Percentiles rank a stretch among this genome's conserved stretches.
phyloP scores from a whole-genome alignment of 2,113 vertebrate genomes.

The Aspidoscelis tigris region DNA sequence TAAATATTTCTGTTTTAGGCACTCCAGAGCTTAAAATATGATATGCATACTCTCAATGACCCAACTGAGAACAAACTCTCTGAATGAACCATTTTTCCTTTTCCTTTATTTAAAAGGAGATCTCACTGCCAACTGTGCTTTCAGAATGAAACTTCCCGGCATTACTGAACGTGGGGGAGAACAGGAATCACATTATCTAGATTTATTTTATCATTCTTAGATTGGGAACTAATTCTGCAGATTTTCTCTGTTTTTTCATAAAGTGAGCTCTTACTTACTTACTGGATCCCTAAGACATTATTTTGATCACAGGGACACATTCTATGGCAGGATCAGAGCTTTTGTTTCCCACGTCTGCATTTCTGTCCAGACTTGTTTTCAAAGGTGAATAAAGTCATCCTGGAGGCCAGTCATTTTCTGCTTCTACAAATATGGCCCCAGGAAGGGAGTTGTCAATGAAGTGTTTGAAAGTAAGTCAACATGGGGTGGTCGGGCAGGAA shows the following conservation, averaged over 20 bases:
- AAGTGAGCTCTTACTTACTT: neutral
- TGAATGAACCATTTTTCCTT: slow-evolving; percentile 46
- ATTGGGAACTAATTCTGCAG: neutral
- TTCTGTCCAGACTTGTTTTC: too few relatives aligned
- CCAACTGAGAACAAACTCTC: slow-evolving; percentile 40
- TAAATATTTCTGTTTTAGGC: slow-evolving; percentile 35
- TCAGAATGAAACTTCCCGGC: neutral
- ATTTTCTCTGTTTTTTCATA: neutral
- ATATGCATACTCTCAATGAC: slow-evolving; percentile 43
- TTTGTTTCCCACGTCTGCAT: too few relatives aligned
- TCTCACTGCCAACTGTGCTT: neutral
- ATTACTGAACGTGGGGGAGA: neutral
- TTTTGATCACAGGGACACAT: too few relatives aligned
- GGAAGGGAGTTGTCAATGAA: too few relatives aligned
- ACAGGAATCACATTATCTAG: neutral
- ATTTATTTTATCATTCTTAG: neutral
- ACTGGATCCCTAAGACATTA: too few relatives aligned
- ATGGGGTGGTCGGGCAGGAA: too few relatives aligned
- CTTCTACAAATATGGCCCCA: too few relatives aligned
- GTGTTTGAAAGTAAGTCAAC: too few relatives aligned
- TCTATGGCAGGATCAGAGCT: too few relatives aligned
- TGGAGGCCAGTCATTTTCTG: too few relatives aligned
- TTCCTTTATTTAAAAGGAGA: slow-evolving; percentile 26
- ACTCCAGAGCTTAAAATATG: slow-evolving; percentile 32
- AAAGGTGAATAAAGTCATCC: too few relatives aligned